Conservation (phyloP, 2,113 vertebrate species). For the Malaclemys terrapin region DNA sequence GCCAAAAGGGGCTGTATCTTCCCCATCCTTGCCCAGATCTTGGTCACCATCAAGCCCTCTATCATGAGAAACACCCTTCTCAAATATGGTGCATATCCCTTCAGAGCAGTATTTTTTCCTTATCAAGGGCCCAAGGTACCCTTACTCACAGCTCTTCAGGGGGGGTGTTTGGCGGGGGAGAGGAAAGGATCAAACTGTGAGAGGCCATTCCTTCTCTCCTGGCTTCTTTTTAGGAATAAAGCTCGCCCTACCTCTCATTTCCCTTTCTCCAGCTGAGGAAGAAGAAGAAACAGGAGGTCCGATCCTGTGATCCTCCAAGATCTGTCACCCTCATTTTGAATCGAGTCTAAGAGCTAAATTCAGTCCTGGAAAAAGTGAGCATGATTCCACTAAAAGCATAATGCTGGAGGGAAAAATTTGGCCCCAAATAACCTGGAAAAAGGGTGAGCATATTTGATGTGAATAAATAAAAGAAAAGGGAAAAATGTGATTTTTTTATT, state of each 20-base stretch:
- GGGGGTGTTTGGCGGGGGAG: not conserved
- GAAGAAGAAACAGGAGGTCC: not conserved
- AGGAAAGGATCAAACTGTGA: not conserved
- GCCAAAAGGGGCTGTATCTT: not conserved
- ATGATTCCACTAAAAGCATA: rapidly evolving
- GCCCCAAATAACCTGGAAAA: not conserved
- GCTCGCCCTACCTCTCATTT: not conserved
- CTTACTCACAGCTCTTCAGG: not conserved
- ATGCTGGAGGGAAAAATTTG: not conserved
- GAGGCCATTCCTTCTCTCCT: rapidly evolving
- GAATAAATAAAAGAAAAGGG: not conserved
- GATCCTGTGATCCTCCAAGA: not conserved
- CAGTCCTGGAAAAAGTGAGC: not conserved
- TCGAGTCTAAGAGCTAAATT: not conserved
- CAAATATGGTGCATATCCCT: not conserved
- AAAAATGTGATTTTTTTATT: not conserved
- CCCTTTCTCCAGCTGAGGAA: not conserved
- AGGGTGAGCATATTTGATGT: not conserved
- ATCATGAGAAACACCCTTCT: not conserved
- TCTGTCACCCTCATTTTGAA: not conserved
- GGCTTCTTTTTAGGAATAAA: not conserved
- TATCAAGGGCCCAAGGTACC: not conserved
- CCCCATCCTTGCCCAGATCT: not conserved
- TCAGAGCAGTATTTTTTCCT: not conserved
- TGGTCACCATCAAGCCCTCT: not conserved